phyloP scores from a whole-genome alignment of 1,140 invertebrate species.

The Procambarus virginalis region DNA sequence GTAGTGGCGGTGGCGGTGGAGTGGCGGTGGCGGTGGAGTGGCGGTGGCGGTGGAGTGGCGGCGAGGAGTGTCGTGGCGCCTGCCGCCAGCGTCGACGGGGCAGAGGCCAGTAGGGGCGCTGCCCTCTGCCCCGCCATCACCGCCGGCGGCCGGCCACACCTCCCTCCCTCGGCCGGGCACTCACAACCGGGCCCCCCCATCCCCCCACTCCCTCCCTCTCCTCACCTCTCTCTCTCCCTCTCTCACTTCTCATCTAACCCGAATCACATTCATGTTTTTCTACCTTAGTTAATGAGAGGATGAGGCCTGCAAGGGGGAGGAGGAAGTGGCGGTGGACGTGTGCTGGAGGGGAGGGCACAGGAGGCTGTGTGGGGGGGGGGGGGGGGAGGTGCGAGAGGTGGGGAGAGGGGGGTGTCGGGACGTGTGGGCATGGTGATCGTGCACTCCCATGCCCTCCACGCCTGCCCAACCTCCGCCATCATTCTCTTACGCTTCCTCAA shows the following conservation, averaged over 20 bases:
- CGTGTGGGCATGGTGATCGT: constrained; percentile 61
- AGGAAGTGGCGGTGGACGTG: background rate
- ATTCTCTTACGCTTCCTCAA: constrained; percentile 11
- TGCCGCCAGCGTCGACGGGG: constrained; percentile 19
- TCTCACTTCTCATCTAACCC: no score
- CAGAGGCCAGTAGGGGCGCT: constrained; percentile 61
- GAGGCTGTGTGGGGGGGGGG: background rate
- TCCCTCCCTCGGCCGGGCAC: background rate
- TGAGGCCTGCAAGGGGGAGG: background rate
- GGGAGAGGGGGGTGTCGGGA: constrained; percentile 29
- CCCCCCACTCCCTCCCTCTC: background rate
- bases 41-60: background rate
- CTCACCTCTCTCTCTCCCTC: background rate
- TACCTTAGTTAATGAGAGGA: background rate
- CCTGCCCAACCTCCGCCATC: constrained; percentile 7
- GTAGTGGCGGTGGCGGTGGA: background rate
- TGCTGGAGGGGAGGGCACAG: background rate
- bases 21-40: background rate
- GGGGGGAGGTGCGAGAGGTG: background rate
- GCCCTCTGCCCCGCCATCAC: constrained; percentile 57
- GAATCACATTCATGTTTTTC: no score
- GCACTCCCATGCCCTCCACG: constrained; percentile 55
- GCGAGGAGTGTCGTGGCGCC: constrained; percentile 38
- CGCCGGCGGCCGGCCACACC: background rate
- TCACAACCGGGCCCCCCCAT: background rate